Evolutionary conservation across 1,140 invertebrate genomes (phyloP).

Genomic region (Caenorhabditis brenneri): DNA sequence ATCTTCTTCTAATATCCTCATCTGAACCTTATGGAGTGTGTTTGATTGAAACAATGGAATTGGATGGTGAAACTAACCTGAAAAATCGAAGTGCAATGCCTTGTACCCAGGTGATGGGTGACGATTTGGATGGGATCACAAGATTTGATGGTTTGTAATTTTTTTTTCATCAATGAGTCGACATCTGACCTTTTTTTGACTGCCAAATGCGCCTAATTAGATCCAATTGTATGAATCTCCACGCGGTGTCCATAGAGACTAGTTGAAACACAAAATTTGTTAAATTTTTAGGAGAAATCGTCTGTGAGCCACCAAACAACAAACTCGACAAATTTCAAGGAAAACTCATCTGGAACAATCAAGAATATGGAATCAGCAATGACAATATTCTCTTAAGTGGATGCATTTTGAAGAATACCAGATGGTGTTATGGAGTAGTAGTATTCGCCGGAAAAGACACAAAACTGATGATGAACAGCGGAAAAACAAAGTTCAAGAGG

Average conservation of each 20-base stretch:
- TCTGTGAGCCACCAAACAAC: slow-evolving; percentile 97
- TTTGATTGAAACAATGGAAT: slow-evolving; percentile 97
- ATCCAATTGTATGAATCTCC: slow-evolving; percentile 12
- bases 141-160: slow-evolving; percentile 75
- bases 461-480: slow-evolving; percentile 99
- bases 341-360: slow-evolving; percentile 73
- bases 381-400: slow-evolving; percentile 90
- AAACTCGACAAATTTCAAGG: slow-evolving; percentile 93
- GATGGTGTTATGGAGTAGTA: slow-evolving; percentile 96
- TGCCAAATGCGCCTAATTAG: not conserved
- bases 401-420: slow-evolving; percentile 89
- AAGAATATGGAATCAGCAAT: slow-evolving; percentile 84
- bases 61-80: slow-evolving; percentile 96
- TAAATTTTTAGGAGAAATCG: slow-evolving; percentile 84
- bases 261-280: slow-evolving; percentile 44
- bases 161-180: no score
- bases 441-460: slow-evolving; percentile 97
- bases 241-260: not conserved
- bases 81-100: slow-evolving; percentile 90
- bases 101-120: slow-evolving; percentile 89
- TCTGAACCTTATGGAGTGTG: slow-evolving; percentile 95
- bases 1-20: slow-evolving; percentile 86
- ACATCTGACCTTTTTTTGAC: not conserved
- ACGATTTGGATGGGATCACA: slow-evolving; percentile 81
- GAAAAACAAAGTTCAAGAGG: slow-evolving; percentile 97